Conservation (phyloP, 2,113 vertebrate species). For the Mungos mungo region DNA sequence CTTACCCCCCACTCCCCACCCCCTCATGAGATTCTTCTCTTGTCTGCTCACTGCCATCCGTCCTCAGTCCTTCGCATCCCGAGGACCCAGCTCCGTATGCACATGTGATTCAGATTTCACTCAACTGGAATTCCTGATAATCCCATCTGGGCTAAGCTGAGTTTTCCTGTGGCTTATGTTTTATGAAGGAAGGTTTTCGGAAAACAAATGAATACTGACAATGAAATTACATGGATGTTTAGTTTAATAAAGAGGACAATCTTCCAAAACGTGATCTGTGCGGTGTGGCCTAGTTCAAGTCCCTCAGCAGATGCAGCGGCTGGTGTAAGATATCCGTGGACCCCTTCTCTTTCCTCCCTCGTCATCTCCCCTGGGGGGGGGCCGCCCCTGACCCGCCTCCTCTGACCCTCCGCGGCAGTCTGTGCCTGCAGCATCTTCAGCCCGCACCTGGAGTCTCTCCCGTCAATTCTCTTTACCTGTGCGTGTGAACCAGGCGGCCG, state of each 20-base stretch:
- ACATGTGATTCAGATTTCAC: background rate
- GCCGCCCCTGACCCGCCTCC: fast-evolving
- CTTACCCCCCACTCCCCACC: too few relatives aligned
- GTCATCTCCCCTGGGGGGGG: fast-evolving
- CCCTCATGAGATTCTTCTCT: background rate
- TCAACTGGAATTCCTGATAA: background rate
- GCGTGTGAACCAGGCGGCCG: background rate
- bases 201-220: slow-evolving; percentile 51
- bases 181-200: background rate
- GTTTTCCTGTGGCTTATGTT: background rate
- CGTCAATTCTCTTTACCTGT: background rate
- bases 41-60: fast-evolving
- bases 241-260: background rate
- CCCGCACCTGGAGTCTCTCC: fast-evolving
- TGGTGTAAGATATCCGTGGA: fast-evolving
- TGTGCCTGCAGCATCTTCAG: too few relatives aligned
- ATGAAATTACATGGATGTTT: background rate
- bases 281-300: background rate
- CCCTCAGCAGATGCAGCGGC: background rate
- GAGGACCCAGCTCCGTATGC: background rate
- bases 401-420: background rate
- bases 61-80: background rate
- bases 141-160: background rate
- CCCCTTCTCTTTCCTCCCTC: background rate
- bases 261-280: background rate